Conservation (phyloP, 2,113 vertebrate species). For the Epinephelus moara region DNA sequence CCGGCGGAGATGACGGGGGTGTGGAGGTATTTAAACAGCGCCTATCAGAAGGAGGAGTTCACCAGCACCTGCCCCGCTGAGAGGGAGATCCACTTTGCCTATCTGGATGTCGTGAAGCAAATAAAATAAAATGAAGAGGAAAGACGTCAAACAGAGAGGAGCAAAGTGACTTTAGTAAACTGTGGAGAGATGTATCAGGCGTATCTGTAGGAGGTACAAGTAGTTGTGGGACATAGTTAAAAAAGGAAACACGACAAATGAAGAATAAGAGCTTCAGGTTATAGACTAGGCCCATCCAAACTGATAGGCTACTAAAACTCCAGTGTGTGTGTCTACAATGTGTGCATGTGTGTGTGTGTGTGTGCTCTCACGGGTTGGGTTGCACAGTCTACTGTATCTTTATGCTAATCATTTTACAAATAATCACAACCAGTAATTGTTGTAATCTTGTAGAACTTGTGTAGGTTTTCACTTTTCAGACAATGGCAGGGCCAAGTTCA, state of each 20-base stretch:
- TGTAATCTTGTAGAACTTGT: neutral
- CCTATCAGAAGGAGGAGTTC: constrained; percentile 94
- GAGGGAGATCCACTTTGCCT: constrained; percentile 92
- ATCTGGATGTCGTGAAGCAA: constrained; percentile 91
- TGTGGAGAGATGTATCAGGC: neutral
- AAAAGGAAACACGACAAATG: neutral
- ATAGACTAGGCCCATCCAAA: neutral
- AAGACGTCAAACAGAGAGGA: neutral
- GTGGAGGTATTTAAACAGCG: constrained; percentile 91
- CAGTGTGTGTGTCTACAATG: neutral
- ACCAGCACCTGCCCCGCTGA: constrained; percentile 94
- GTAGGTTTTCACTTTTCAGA: constrained; percentile 9
- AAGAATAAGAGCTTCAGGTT: neutral
- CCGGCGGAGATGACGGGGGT: constrained; percentile 92
- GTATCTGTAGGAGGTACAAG: neutral
- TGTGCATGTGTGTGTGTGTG: neutral
- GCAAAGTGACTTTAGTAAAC: neutral
- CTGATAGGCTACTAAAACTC: neutral
- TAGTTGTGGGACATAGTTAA: too few relatives aligned
- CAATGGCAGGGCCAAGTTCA: constrained; percentile 43
- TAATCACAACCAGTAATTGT: neutral
- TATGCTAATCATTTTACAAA: constrained; percentile 11
- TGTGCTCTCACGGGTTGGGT: constrained; percentile 52
- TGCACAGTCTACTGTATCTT: constrained; percentile 26
- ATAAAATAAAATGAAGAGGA: constrained; percentile 84